Conservation (phyloP, 2,797 vertebrate species). For the Cryptoprocta ferox region DNA sequence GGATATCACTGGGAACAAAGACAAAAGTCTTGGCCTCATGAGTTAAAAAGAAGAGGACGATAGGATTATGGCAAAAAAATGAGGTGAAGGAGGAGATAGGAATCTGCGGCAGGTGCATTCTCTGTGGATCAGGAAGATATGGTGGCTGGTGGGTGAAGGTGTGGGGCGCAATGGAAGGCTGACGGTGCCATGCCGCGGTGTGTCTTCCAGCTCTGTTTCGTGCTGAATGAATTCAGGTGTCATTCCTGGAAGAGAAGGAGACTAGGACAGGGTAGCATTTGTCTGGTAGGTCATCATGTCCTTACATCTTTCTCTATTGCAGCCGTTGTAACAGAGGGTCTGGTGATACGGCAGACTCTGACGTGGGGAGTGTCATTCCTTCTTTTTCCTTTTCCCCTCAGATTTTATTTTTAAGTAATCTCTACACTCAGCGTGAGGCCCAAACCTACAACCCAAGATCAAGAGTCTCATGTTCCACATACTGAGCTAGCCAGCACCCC, state of each 20-base stretch:
- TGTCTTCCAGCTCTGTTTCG: neutral
- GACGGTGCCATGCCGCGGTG: fast-evolving
- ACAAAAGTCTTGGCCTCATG: neutral
- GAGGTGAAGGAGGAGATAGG: fast-evolving
- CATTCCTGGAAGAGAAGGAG: no score
- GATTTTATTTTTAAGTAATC: no score
- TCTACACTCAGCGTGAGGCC: no score
- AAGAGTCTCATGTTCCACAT: fast-evolving
- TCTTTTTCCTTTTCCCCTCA: neutral
- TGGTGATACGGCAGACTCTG: neutral
- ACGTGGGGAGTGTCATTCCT: neutral
- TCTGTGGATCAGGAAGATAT: neutral
- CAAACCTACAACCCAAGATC: no score
- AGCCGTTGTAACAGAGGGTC: neutral
- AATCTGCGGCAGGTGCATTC: fast-evolving
- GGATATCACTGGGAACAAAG: neutral
- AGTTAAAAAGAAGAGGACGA: neutral
- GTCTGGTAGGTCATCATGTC: neutral
- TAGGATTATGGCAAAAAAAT: fast-evolving
- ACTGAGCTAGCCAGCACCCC: no score
- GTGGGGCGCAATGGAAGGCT: fast-evolving
- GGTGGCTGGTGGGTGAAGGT: fast-evolving
- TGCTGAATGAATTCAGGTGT: neutral
- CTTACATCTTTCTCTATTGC: neutral
- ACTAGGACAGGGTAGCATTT: fast-evolving